Evolutionary conservation across 2,113 vertebrate genomes (phyloP).

Genomic region (Boulengeromyrus knoepffleri): DNA sequence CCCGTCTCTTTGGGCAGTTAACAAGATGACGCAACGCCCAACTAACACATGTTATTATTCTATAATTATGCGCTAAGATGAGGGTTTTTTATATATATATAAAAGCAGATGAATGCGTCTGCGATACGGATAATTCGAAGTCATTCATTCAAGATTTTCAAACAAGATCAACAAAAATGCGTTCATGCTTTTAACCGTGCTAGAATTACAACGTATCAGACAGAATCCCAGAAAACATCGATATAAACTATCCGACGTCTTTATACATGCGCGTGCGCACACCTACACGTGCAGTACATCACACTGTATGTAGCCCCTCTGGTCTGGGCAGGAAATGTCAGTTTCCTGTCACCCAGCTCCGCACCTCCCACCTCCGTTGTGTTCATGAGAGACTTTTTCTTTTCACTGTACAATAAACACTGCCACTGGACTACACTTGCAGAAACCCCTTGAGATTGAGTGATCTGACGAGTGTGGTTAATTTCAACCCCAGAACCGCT

Average conservation of each 20-base stretch:
- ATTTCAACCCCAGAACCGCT: not conserved
- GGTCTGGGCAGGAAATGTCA: not conserved
- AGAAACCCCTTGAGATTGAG: not conserved
- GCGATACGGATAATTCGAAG: not conserved
- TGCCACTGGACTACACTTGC: not conserved
- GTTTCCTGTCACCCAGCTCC: not conserved
- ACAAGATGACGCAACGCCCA: not conserved
- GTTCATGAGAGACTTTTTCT: not conserved
- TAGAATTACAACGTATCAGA: not conserved
- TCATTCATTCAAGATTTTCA: not conserved
- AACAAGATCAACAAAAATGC: not conserved
- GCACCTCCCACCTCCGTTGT: not conserved
- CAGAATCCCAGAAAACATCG: not conserved
- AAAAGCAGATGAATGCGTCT: not conserved
- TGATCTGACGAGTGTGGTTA: not conserved
- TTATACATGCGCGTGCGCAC: not conserved
- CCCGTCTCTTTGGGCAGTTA: not conserved
- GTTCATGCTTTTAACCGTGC: not conserved
- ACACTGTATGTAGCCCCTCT: not conserved
- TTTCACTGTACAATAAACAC: not conserved
- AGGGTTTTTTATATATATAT: not conserved
- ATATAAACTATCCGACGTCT: not conserved
- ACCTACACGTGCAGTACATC: not conserved
- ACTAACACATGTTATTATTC: not conserved
- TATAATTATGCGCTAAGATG: not conserved